Evolutionary conservation across 2,113 vertebrate species (phyloP).

Genomic region (Pipra filicauda): DNA sequence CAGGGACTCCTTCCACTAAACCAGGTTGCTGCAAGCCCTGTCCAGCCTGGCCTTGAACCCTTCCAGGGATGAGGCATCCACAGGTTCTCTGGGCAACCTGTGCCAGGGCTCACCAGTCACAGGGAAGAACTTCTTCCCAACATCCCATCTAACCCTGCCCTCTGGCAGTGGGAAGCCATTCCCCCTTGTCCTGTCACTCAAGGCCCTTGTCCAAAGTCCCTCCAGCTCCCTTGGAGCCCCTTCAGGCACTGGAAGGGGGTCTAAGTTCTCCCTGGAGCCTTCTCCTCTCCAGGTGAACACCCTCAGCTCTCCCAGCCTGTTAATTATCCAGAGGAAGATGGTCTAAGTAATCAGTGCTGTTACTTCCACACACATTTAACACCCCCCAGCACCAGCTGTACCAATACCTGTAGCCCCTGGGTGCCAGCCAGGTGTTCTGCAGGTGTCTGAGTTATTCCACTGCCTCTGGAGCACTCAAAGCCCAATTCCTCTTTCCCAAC

Average conservation of each 20-base stretch:
- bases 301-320: not conserved
- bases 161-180: not conserved
- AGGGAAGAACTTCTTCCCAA: rapidly evolving
- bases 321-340: not conserved
- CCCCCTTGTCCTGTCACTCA: not conserved
- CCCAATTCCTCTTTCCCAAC: not conserved
- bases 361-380: rapidly evolving
- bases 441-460: not conserved
- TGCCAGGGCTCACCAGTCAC: not conserved
- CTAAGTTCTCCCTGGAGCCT: too few relatives aligned
- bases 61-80: not conserved
- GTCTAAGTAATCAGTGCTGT: not conserved
- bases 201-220: rapidly evolving
- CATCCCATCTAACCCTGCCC: not conserved
- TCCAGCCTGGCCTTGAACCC: not conserved
- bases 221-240: not conserved
- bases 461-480: not conserved
- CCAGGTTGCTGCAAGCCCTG: rapidly evolving
- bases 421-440: not conserved
- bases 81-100: not conserved
- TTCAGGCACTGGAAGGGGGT: not conserved
- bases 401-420: too few relatives aligned
- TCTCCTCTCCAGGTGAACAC: not conserved
- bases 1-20: not conserved
- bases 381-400: not conserved